Evolutionary conservation across 2,113 vertebrate species (phyloP), one percentile per base, ranked within the genome.

Genomic region (Clarias magur): DNA sequence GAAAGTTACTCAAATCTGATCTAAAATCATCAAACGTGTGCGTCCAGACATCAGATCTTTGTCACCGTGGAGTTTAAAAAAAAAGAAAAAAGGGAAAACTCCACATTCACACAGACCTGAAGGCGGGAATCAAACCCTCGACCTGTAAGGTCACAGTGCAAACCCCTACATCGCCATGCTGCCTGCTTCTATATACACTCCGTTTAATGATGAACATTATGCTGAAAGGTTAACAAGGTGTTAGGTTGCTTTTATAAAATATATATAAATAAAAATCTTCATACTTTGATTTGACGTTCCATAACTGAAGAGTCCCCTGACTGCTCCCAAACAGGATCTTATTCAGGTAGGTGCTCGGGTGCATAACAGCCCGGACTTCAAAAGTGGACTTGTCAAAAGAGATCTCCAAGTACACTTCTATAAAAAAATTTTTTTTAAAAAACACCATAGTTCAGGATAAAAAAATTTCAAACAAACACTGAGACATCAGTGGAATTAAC

Each of bases 211-310:
- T 48, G 23, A 53, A 48, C 30, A 38, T 17, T 25, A 75, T 13
- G 21, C 7, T 73, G 17, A 42, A 10, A 12, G 0, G 1, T 75
- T 21, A 42, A 75, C 7, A 53, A 65, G 8, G 42, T 54, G 48
- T 13, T 16, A 0, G 25, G 56, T 30, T 72, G 23, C 1, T 27
- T 38, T 38, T 38, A 38, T 38, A 3, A 3, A 38, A 38, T 38
- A 38, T 3, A 38, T 25, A 19, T 27, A n/a, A n/a, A 23, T 4
- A 34, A 86, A 25, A 85, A 70, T 17, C 8, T 4, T 8, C 96
- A 93, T 96, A 99, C 98, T 97, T 99, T 92, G 97, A 97, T 93
- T 97, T 98, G 89, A 99, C 87, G 94, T 99, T 99, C 98, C 98
- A 99, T 1, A 99, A 95, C 92, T 99, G 98, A 89, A 99, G 91